Base-by-base conservation (phyloP, 2,797 vertebrate species). In the Amazonetta brasiliensis region DNA sequence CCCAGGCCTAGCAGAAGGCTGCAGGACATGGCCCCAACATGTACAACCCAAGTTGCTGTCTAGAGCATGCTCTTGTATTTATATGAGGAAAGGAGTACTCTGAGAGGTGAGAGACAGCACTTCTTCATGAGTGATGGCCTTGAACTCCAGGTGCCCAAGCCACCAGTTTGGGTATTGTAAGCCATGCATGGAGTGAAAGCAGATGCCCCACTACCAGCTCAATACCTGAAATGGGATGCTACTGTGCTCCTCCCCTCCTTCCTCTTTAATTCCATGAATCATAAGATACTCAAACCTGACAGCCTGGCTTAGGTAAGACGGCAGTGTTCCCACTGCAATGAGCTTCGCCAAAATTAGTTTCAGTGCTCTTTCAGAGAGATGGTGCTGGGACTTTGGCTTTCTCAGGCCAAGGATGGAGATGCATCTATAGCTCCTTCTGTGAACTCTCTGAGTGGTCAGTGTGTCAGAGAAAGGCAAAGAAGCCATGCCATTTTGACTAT, bases 1-100 rank as follows among this genome's bases (percentile, higher is more conserved):
- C 15, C 20, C 33, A 41, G n/a, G 10, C 37, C 39, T 52, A 33
- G n/a, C 28, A 89, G 46, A 63, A 12, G 28, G 15, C 30, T 72
- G 11, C 28, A 84, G 82, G 50, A 5, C 4, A 0, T 7, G 15
- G 11, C 3, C 7, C 11, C 14, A 5, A 2, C 13, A 46, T 2
- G 10, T 50, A 23, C 23, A 89, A 25, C 33, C 19, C 1, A 3
- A 74, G 23, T 14, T 71, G 3, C 26, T 52, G 10, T 7, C 19
- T 60, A 22, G 17, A 62, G 18, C 7, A 13, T 22, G 10, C 10
- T 59, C 12, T 67, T 78, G 35, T 14, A 9, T 9, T 72, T 83
- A 14, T 28, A 2, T 52, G 30, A 67, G 37, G 4, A 43, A 72
- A 31, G 64, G 23, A 67, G 33, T 48, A 43, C 16, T n/a, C 2